These are phyloP conservation scores for Aricia artaxerxes DNA, from an alignment of 2,888 invertebrate genomes.

Conservation along the genomic window DNA sequence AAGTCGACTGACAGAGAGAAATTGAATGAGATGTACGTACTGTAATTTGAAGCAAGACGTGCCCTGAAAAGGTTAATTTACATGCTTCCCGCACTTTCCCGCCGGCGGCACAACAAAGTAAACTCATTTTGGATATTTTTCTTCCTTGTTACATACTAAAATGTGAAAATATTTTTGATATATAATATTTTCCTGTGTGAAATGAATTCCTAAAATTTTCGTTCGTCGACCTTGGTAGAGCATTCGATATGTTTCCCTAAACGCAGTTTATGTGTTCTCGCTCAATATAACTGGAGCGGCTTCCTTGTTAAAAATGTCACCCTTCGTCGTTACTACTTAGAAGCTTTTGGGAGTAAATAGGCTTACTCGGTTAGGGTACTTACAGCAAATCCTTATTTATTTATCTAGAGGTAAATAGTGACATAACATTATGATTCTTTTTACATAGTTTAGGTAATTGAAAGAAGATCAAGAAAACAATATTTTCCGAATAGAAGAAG, in stretches of 20 bases:
- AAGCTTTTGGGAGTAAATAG: not conserved
- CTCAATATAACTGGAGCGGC: not conserved
- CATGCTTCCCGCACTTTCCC: constrained; percentile 10
- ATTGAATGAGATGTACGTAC: constrained; percentile 54
- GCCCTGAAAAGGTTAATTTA: constrained; percentile 18
- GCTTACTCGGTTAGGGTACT: not conserved
- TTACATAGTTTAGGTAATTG: too few species aligned
- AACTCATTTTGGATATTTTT: constrained; percentile 3
- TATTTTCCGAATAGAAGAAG: not conserved
- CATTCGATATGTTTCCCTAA: not conserved
- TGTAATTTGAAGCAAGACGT: constrained; percentile 28
- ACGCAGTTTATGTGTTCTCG: not conserved
- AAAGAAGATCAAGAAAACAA: not conserved
- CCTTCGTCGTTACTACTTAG: not conserved
- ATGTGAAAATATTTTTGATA: not conserved
- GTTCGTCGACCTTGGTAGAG: not conserved
- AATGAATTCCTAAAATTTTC: not conserved
- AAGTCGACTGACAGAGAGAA: constrained; percentile 70
- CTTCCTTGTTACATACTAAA: not conserved
- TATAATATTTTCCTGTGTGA: not conserved
- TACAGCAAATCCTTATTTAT: not conserved
- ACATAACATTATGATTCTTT: too few species aligned
- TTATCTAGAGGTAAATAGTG: not conserved
- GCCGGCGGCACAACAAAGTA: not conserved
- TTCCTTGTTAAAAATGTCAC: constrained; percentile 3